Percentiles rank a stretch among this genome's conserved stretches.
phyloP scores from a whole-genome alignment of 2,113 vertebrate genomes.

The Gambusia affinis region DNA sequence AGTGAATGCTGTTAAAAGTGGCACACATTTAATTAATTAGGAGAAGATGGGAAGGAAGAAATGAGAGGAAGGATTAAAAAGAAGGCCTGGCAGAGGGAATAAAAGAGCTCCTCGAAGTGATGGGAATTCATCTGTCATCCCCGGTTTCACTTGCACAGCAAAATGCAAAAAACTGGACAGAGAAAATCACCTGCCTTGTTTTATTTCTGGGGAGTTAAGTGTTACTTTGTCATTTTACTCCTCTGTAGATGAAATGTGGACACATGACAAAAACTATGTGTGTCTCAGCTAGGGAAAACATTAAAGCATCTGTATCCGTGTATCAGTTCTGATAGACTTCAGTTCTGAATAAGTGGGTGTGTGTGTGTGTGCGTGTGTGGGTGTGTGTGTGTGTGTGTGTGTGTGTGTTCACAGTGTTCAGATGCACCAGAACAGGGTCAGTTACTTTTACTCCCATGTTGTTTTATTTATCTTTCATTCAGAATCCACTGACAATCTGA shows the following conservation, averaged over 20 bases:
- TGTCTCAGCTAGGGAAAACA: constrained; percentile 1
- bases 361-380: too few relatives aligned
- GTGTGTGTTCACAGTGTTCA: too few relatives aligned
- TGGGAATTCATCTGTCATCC: constrained; percentile 40
- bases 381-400: too few relatives aligned
- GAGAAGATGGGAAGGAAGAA: constrained; percentile 51
- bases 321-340: too few relatives aligned
- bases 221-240: constrained; percentile 15
- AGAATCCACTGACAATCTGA: background rate
- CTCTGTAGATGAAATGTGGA: background rate
- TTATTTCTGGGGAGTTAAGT: constrained; percentile 5
- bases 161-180: constrained; percentile 14
- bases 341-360: too few relatives aligned
- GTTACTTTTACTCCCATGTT: too few relatives aligned
- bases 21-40: constrained; percentile 67
- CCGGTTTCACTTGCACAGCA: constrained; percentile 14
- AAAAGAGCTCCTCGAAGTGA: constrained; percentile 33
- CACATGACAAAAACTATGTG: background rate
- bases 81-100: constrained; percentile 34
- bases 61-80: constrained; percentile 29
- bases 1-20: constrained; percentile 66
- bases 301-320: background rate
- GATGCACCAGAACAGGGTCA: too few relatives aligned
- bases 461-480: background rate
- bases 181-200: constrained; percentile 17